Percentiles rank a stretch among this genome's conserved stretches.
Evolutionary conservation across 2,113 vertebrate genomes (phyloP).

Genomic region (Hipposideros armiger): DNA sequence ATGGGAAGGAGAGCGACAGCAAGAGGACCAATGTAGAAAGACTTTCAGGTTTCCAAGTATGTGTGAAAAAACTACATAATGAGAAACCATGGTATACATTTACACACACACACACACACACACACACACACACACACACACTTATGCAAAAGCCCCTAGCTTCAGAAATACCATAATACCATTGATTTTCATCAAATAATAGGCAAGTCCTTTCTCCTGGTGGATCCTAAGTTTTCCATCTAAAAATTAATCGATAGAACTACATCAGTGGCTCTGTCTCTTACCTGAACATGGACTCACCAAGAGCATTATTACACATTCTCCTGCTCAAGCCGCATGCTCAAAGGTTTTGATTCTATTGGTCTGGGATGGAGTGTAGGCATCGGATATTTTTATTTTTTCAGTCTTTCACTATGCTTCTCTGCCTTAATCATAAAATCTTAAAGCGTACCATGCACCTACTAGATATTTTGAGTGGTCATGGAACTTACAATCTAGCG

Average conservation of each 20-base stretch:
- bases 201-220: background rate
- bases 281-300: background rate
- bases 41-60: too few relatives aligned
- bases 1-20: background rate
- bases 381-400: background rate
- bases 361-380: background rate
- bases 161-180: background rate
- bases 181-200: fast-evolving
- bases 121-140: background rate
- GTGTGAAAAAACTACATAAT: background rate
- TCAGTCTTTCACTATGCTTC: background rate
- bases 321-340: background rate
- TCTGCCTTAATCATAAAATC: background rate
- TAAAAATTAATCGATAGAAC: background rate
- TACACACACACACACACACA: background rate
- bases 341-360: background rate
- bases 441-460: fast-evolving
- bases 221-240: background rate
- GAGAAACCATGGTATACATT: background rate
- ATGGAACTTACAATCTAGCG: background rate
- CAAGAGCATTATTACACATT: fast-evolving
- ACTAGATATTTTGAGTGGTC: background rate
- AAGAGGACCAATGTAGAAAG: background rate
- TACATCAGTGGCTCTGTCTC: background rate
- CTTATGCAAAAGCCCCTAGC: background rate